These are phyloP conservation scores for Nomada fabriciana DNA, from an alignment of 2,888 invertebrate species.

Conservation along the genomic window DNA sequence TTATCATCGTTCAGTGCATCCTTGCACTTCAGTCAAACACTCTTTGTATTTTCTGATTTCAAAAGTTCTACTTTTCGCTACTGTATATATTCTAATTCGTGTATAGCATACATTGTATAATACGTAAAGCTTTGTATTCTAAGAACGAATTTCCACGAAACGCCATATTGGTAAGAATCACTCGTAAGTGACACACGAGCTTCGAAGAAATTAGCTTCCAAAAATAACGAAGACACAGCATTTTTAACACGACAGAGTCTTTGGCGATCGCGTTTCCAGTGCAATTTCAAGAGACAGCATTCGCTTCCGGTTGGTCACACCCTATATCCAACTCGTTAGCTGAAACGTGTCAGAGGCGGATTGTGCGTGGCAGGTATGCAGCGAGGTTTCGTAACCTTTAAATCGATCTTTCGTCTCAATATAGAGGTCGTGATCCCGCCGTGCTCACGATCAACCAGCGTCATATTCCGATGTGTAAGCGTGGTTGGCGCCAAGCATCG, in stretches of 20 bases:
- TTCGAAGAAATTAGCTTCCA: background rate
- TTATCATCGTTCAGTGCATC: conserved; percentile 58
- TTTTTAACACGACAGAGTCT: conserved; percentile 2
- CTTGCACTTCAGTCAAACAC: conserved; percentile 40
- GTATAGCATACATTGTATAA: too few relatives aligned
- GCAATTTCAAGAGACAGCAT: background rate
- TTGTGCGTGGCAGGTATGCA: conserved; percentile 41
- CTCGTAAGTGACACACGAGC: too few relatives aligned
- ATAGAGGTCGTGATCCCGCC: conserved; percentile 49
- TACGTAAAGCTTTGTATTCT: too few relatives aligned
- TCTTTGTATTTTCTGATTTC: background rate
- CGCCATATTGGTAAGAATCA: too few relatives aligned
- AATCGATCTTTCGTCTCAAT: conserved; percentile 54
- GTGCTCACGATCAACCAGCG: conserved; percentile 32
- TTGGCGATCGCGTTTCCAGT: background rate
- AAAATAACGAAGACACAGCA: background rate
- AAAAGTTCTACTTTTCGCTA: background rate
- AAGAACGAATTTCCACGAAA: background rate
- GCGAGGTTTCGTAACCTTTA: conserved; percentile 44
- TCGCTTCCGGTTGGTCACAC: conserved; percentile 25
- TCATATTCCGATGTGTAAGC: conserved; percentile 49
- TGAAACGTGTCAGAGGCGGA: conserved; percentile 37
- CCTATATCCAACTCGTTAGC: conserved; percentile 26
- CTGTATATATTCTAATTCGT: background rate
- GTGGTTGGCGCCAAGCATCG: conserved; percentile 61